phyloP scores from a whole-genome alignment of 2,888 invertebrate genomes.

The Pachycephus smyrnensis region DNA sequence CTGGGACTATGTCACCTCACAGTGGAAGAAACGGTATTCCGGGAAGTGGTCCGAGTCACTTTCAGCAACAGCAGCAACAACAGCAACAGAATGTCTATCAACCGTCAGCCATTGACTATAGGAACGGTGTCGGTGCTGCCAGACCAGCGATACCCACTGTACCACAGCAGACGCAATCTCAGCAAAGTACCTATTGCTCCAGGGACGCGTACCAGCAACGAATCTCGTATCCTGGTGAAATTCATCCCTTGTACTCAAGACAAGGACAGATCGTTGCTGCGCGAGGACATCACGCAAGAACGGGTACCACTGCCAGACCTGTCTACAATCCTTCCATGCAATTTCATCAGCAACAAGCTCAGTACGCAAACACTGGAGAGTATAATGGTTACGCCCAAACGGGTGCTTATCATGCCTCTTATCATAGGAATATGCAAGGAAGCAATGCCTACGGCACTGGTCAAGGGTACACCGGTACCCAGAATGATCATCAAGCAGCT shows the following conservation, averaged over 20 bases:
- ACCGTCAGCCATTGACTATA: conserved; percentile 53
- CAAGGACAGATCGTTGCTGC: conserved; percentile 45
- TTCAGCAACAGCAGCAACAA: conserved; percentile 43
- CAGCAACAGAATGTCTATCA: conserved; percentile 58
- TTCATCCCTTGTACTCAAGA: conserved; percentile 56
- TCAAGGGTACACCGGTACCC: conserved; percentile 41
- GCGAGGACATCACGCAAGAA: conserved; percentile 52
- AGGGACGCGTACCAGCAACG: conserved; percentile 60
- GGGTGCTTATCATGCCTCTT: conserved; percentile 66
- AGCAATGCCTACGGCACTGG: conserved; percentile 36
- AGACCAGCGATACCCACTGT: conserved; percentile 49
- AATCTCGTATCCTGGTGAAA: conserved; percentile 53
- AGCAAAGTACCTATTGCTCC: conserved; percentile 55
- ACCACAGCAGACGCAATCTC: conserved; percentile 45
- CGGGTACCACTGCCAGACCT: conserved; percentile 43
- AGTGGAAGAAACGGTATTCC: conserved; percentile 41
- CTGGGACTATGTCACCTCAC: conserved; percentile 55
- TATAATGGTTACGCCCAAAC: conserved; percentile 70
- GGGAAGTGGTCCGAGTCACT: conserved; percentile 51
- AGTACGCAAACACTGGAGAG: conserved; percentile 61
- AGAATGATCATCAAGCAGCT: conserved; percentile 42
- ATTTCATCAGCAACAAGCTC: conserved; percentile 69
- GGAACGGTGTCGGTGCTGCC: conserved; percentile 52
- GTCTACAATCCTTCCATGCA: conserved; percentile 66
- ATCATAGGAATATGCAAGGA: conserved; percentile 53